phyloP scores from a whole-genome alignment of 2,113 vertebrate genomes.

The Sclerurus mexicanus region DNA sequence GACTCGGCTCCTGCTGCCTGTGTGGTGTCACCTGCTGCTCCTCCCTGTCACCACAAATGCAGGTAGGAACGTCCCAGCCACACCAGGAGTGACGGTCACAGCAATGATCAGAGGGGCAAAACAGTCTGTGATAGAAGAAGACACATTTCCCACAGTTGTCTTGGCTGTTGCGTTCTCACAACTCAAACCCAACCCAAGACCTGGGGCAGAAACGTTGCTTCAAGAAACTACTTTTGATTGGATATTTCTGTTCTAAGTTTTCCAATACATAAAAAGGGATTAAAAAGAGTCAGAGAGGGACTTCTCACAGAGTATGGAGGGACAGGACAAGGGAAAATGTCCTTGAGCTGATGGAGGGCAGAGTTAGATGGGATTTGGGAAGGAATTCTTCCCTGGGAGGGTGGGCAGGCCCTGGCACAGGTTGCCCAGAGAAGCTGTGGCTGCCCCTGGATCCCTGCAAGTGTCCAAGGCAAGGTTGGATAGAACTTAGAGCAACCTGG shows the following conservation, averaged over 20 bases:
- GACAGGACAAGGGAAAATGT: neutral
- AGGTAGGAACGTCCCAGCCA: too few relatives aligned
- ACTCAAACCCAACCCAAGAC: neutral
- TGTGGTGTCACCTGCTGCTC: too few relatives aligned
- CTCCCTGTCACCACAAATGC: too few relatives aligned
- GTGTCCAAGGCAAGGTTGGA: neutral
- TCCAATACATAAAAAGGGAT: neutral
- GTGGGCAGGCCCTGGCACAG: neutral
- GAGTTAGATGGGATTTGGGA: neutral
- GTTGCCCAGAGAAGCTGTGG: neutral
- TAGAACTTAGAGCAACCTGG: neutral
- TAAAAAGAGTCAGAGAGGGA: neutral
- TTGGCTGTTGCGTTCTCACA: neutral
- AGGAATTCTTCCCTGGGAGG: neutral
- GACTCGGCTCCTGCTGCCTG: too few relatives aligned
- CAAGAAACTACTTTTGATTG: neutral
- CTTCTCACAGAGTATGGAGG: neutral
- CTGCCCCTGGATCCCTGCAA: neutral
- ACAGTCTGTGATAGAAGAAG: neutral
- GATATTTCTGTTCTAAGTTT: neutral
- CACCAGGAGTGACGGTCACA: neutral
- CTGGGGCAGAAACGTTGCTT: neutral
- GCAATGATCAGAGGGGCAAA: neutral
- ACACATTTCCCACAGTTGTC: neutral
- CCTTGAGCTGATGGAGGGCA: neutral